Percentiles rank a stretch among this genome's conserved stretches.
Conservation (phyloP, 2,888 invertebrate species). For the Helleia helle region DNA sequence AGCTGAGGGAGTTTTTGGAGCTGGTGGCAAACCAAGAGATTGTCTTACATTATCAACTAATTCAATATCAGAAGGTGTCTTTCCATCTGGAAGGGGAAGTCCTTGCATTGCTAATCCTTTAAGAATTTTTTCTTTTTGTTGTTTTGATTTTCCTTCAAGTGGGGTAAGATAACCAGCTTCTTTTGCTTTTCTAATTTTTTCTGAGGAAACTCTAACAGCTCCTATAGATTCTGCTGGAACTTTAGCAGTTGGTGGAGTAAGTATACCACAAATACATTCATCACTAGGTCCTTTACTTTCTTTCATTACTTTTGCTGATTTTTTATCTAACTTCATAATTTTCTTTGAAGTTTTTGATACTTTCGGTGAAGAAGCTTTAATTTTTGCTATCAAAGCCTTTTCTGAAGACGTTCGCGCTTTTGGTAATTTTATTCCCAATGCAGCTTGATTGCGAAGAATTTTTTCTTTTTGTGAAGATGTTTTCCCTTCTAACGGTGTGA, state of each 20-base stretch:
- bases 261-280: constrained; percentile 26
- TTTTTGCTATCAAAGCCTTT: constrained; percentile 22
- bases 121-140: constrained; percentile 17
- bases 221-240: constrained; percentile 20
- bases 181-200: constrained; percentile 18
- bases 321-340: constrained; percentile 15
- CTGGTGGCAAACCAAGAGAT: constrained; percentile 21
- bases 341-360: constrained; percentile 2
- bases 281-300: constrained; percentile 29
- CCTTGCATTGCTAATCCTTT: constrained; percentile 16
- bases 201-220: not conserved
- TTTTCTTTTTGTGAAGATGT: constrained; percentile 22
- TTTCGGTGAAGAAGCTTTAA: too few relatives aligned
- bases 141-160: constrained; percentile 18
- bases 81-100: constrained; percentile 17
- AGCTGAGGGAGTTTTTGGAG: constrained; percentile 14
- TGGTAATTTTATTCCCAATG: constrained; percentile 22
- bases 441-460: constrained; percentile 20
- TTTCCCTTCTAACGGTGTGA: constrained; percentile 29
- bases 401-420: constrained; percentile 23
- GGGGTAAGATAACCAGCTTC: constrained; percentile 22
- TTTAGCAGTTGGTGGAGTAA: constrained; percentile 14
- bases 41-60: constrained; percentile 19
- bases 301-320: constrained; percentile 25
- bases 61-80: constrained; percentile 19